Conservation (phyloP, 2,797 vertebrate genomes). For the Falco novaeseelandiae region DNA sequence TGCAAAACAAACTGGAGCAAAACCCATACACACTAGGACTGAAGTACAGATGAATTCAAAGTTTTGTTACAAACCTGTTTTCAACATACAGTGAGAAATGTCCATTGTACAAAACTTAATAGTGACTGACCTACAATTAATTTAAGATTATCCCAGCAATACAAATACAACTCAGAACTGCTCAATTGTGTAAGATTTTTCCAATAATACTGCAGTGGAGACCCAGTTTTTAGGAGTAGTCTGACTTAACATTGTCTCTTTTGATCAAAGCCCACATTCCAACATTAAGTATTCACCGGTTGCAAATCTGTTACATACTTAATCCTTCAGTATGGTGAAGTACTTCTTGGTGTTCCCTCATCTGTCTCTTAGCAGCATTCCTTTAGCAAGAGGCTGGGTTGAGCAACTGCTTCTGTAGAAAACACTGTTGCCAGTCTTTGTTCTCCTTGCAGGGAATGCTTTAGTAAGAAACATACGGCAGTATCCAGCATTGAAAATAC, state of each 20-base stretch:
- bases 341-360: conserved; percentile 45
- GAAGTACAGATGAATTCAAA: conserved; percentile 63
- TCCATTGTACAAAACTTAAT: conserved; percentile 71
- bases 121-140: conserved; percentile 48
- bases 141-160: conserved; percentile 73
- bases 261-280: conserved; percentile 17
- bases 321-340: conserved; percentile 19
- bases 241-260: neutral
- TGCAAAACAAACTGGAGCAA: conserved; percentile 60
- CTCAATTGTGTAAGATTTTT: conserved; percentile 29
- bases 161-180: conserved; percentile 70
- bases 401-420: conserved; percentile 61
- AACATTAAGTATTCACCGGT: neutral
- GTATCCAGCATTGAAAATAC: conserved; percentile 55
- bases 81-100: conserved; percentile 67
- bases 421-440: conserved; percentile 66
- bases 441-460: conserved; percentile 57
- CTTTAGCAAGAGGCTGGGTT: conserved; percentile 43
- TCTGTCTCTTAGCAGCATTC: conserved; percentile 59
- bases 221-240: conserved; percentile 17
- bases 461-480: conserved; percentile 68
- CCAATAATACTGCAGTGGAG: conserved; percentile 8
- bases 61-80: conserved; percentile 73
- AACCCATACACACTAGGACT: conserved; percentile 55
- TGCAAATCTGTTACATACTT: conserved; percentile 7